Evolutionary conservation across 2,797 vertebrate genomes (phyloP), one percentile per base, ranked within the genome.

Genomic region (Bradypus variegatus): DNA sequence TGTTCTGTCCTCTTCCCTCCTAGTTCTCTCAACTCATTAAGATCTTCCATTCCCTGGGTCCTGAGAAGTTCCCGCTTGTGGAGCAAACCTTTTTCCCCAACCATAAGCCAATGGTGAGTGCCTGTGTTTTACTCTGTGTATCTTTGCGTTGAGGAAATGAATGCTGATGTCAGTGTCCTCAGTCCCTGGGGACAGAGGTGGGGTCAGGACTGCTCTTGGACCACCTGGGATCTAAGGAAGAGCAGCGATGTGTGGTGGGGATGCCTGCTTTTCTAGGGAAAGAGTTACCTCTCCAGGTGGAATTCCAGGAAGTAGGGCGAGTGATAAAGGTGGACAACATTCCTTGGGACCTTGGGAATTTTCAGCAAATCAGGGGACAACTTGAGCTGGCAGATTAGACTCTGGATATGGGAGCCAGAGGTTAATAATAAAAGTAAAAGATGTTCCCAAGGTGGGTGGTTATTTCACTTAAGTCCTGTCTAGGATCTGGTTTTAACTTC

Each of bases 1-100:
- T 11, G 64, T 65, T 10, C 64, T 90, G 41, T 91, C 21, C 92
- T 23, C 95, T 93, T 92, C 93, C 96, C 14, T 96, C 89, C 93
- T 89, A 99, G 99, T 99, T 99, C 96, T 99, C 99, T 94, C 99
- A 99, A 88, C 98, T 99, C 97, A 99, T 99, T 96, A 99, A 99
- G 96, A 98, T 99, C 96, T 99, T 98, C 98, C 98, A 98, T 92
- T 97, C 97, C 1, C 95, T 99, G 94, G 99, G 98, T 65, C 98
- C 98, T 3, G 99, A 99, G 97, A 99, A 99, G 96, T 99, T 99
- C 90, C 99, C 99, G 10, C 97, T 99, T 19, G 99, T 99, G 92
- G 99, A 99, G 92, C 99, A 99, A 95, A 99, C 98, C 0, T 99
- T 99, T 97, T 99, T 98, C 96, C 98, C 99, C 93, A 98, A 98